Base-by-base conservation (phyloP, 30 jellyfish, hydroid and myxozoan species). In the Aurelia coerulea region DNA sequence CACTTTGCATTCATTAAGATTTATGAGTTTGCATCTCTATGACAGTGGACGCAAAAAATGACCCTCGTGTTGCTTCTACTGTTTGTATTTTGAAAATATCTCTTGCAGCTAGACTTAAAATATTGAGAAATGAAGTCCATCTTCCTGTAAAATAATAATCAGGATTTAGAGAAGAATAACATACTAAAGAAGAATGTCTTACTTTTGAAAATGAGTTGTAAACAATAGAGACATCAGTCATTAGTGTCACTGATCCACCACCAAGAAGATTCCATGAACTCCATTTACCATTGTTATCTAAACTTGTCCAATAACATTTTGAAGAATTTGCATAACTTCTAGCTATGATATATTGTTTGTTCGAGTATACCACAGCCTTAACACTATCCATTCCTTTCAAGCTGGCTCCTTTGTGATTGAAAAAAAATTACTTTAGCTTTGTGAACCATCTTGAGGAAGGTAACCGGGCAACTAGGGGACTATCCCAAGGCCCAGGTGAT, bases 191-290 rank as follows among this genome's bases (percentile, higher is more conserved):
- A 11, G 10, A 63, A 14, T 7, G 41, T 14, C 69, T 35, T 81
- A 93, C 98, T 86, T 93, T 74, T 29, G 98, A 90, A 79, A 93
- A 93, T 13, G 97, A 78, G 68, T 93, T 93, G 80, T 78, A 88
- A 31, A 52, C 92, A 23, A 93, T 80, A 23, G 97, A 90, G 2
- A 82, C 98, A 88, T 93, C 98, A 29, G 97, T 93, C 83, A 74
- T 39, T 37, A 88, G 73, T 31, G 80, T 62, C 12, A 59, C 87
- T 42, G 96, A 74, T 52, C 73, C 78, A 23, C 95, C 94, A 64
- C 98, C 98, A 69, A 93, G 46, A 65, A 76, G 74, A 39, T 76
- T 68, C 97, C 97, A 93, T 5, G 84, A 14, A 15, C 83, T 46
- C 92, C 85, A 80, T 32, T 65, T 79, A 3, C 68, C 78, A 39